These are phyloP conservation scores for Pilophorus perplexus DNA, from an alignment of 2,888 invertebrate species.

Conservation along the genomic window DNA sequence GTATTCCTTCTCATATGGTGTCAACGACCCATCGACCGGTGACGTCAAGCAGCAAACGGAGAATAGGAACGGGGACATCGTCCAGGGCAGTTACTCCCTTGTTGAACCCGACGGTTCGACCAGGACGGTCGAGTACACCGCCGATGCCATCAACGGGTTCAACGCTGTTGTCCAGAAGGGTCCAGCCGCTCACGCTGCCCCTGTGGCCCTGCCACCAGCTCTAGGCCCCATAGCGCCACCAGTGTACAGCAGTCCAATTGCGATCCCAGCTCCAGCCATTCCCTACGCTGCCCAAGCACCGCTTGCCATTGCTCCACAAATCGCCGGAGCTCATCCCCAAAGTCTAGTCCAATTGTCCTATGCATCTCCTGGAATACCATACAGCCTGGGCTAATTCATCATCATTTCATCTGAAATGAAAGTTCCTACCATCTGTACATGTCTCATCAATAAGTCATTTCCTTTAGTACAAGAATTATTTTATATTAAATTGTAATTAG, in stretches of 20 bases:
- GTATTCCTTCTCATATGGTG: constrained; percentile 50
- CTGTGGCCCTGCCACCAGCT: constrained; percentile 21
- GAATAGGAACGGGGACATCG: constrained; percentile 49
- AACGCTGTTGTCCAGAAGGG: too few relatives aligned
- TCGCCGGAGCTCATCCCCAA: constrained; percentile 3
- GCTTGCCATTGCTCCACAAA: too few relatives aligned
- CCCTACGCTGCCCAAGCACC: too few relatives aligned
- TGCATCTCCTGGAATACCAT: too few relatives aligned
- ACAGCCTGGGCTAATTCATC: too few relatives aligned
- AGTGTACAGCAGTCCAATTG: too few relatives aligned
- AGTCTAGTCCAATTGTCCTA: neutral
- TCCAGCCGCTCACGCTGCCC: constrained; percentile 5
- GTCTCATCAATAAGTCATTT: neutral
- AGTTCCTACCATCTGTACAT: neutral
- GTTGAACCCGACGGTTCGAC: too few relatives aligned
- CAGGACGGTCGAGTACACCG: too few relatives aligned
- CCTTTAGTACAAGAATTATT: neutral
- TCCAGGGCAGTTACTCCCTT: too few relatives aligned
- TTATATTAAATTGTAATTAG: neutral
- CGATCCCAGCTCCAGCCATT: too few relatives aligned
- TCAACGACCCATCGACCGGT: constrained; percentile 49
- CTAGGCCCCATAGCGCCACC: constrained; percentile 38
- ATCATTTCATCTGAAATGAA: neutral
- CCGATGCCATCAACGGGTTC: too few relatives aligned
- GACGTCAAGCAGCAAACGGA: constrained; percentile 49